Conservation (phyloP, 2,113 vertebrate genomes). For the Lamprologus lemairii region DNA sequence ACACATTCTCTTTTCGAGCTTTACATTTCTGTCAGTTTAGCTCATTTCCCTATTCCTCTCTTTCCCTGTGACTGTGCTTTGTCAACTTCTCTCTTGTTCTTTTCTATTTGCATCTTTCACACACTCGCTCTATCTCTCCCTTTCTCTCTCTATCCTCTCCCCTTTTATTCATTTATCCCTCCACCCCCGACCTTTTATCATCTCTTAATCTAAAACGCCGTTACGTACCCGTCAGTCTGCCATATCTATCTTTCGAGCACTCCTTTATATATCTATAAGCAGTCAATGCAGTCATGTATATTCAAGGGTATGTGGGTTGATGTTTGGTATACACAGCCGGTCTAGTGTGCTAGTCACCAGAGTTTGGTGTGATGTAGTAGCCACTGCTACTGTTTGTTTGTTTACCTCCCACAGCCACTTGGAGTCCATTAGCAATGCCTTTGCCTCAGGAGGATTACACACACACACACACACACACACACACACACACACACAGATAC, state of each 20-base stretch:
- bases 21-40: background rate
- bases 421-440: conserved; percentile 59
- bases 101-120: conserved; percentile 34
- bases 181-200: background rate
- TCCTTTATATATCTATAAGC: background rate
- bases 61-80: conserved; percentile 8
- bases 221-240: background rate
- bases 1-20: background rate
- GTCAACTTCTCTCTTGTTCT: conserved; percentile 33
- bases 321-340: background rate
- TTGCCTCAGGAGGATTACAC: conserved; percentile 42
- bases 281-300: background rate
- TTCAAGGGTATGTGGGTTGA: background rate
- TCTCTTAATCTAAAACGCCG: background rate
- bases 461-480: background rate
- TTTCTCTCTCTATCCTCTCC: background rate
- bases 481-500: background rate
- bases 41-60: conserved; percentile 13
- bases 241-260: background rate
- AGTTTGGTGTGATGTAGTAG: conserved; percentile 30
- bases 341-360: background rate
- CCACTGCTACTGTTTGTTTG: conserved; percentile 56
- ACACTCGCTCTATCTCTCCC: background rate
- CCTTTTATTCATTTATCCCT: background rate
- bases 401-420: conserved; percentile 63